Base-by-base conservation (phyloP, 2,113 vertebrate species). In the Pongo abelii region DNA sequence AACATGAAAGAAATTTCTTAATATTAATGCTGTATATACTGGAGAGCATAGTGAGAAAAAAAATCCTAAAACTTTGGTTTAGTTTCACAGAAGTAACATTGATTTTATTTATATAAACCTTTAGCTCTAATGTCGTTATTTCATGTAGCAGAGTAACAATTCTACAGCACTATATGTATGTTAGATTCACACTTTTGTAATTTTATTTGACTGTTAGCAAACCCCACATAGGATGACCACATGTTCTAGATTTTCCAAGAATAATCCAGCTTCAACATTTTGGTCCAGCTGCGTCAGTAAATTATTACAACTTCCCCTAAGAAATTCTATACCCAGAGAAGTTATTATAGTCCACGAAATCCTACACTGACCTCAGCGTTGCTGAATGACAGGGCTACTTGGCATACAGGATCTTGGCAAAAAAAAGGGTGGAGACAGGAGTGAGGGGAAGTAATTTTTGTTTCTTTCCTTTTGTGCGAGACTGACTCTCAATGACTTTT, bases 231-330 rank as follows among this genome's bases (percentile, higher is more conserved):
- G 18, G 8, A 59, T 8, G 25, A 40, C 35, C 22, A 48, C 2
- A 50, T 46, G 61, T 69, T 92, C 48, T 67, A 86, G 86, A 67
- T 90, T 81, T 91, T 43, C 38, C 12, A 90, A 75, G 20, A 75
- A 40, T 75, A 81, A 72, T 25, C 35, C 52, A 48, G 8, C 80
- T 75, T 52, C 32, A 35, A 87, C 85, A 13, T 43, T 57, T 35
- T 38, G 46, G 9, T 81, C 32, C 67, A 30, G 50, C 50, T 86
- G 22, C 61, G 64, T 93, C 75, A 69, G 83, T 52, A 80, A 77
- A 57, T 74, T 22, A 25, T 30, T 69, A n/a, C 46, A 17, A 35
- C 30, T 6, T 79, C 55, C 46, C 50, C 25, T 40, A 35, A 85
- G 61, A 92, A n/a, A 72, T 64, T 48, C 22, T 55, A 7, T 35